Base-by-base conservation (phyloP, 2,797 vertebrate genomes). In the Manis javanica region DNA sequence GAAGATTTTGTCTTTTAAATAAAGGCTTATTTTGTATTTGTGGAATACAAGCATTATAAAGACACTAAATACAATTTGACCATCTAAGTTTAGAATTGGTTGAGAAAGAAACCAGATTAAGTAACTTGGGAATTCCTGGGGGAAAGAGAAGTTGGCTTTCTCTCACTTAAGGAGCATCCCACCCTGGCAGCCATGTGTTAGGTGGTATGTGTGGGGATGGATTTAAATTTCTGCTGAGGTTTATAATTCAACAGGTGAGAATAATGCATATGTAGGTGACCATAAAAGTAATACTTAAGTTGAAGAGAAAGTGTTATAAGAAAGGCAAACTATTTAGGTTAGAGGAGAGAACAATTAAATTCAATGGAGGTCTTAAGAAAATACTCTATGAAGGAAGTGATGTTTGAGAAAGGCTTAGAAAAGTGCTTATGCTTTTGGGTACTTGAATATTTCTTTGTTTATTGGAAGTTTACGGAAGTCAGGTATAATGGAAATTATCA, bases 1-100 rank as follows among this genome's bases (percentile, higher is more conserved):
- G 68, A 71, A 93, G 31, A 87, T 46, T 72, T 85, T 87, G 10
- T 82, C 9, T 86, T 74, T 68, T 77, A 87, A 84, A 16, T 83
- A 69, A 37, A 78, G 39, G 7, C 68, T 95, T 51, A 51, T n/a
- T 81, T 77, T 34, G 8, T 83, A 8, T 77, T n/a, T 88, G 51
- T 68, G n/a, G 16, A 57, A 87, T 78, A 64, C n/a, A 68, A 29
- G 9, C n/a, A 72, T 82, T 64, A 57, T 64, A 37, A 88, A 83
- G 59, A 68, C 39, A 61, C 9, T 66, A 57, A 64, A 42, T 57
- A 57, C 2, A 88, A 34, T 59, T 96, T 84, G 29, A 71, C 19
- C n/a, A 37, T 77, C 77, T 82, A 59, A 66, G 69, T 63, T 21
- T 78, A 46, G 23, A 85, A 21, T 39, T 92, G 68, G 59, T 91